phyloP scores from a whole-genome alignment of 2,888 invertebrate species.

The Ectobius pallidus region DNA sequence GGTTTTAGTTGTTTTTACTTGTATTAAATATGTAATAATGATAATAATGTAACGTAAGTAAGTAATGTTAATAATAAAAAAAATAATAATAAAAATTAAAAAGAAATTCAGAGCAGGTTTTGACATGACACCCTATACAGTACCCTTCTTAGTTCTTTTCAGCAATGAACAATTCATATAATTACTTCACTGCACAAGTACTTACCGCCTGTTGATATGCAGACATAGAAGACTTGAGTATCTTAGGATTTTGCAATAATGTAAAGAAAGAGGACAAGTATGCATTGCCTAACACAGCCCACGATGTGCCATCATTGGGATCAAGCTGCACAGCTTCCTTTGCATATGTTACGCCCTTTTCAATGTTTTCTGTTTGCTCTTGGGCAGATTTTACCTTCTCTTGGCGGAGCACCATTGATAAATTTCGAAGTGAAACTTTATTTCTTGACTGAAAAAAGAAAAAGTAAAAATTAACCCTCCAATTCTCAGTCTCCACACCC shows the following conservation, averaged over 20 bases:
- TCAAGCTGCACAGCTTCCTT: slow-evolving; percentile 83
- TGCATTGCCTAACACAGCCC: slow-evolving; percentile 85
- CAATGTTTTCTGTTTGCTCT: slow-evolving; percentile 65
- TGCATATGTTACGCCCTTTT: slow-evolving; percentile 76
- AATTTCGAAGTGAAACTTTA: slow-evolving; percentile 75
- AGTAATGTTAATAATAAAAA: too few relatives aligned
- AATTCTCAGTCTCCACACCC: too few relatives aligned
- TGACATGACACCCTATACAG: too few relatives aligned
- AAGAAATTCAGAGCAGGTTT: too few relatives aligned
- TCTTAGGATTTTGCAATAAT: slow-evolving; percentile 72
- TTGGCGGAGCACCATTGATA: slow-evolving; percentile 82
- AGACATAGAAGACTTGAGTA: slow-evolving; percentile 74
- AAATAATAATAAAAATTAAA: too few relatives aligned
- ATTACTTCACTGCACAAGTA: too few relatives aligned
- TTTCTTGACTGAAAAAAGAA: slow-evolving; percentile 66
- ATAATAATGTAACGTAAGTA: too few relatives aligned
- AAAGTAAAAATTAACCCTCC: too few relatives aligned
- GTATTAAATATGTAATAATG: too few relatives aligned
- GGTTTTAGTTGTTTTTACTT: too few relatives aligned
- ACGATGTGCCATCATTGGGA: slow-evolving; percentile 78
- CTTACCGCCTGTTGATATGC: slow-evolving; percentile 82
- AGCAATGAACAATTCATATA: too few relatives aligned
- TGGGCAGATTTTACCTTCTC: slow-evolving; percentile 59
- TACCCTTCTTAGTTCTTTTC: too few relatives aligned
- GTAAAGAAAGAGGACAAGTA: slow-evolving; percentile 81